Evolutionary conservation across 2,888 invertebrate species (phyloP).

Genomic region (Hymenopus coronatus): DNA sequence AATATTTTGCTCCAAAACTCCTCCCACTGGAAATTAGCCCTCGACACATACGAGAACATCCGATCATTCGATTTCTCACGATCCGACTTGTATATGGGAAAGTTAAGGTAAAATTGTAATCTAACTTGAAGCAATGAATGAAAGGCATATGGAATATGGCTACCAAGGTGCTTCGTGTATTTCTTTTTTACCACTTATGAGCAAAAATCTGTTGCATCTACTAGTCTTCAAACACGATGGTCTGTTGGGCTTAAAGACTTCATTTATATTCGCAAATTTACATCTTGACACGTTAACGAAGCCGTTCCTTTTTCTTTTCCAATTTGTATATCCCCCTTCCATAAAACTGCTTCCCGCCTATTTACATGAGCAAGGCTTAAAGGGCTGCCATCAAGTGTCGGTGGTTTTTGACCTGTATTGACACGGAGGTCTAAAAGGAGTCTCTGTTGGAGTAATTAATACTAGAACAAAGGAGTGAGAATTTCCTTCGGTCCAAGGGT

Average conservation of each 20-base stretch:
- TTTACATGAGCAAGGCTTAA: not conserved
- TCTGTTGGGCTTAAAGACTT: not conserved
- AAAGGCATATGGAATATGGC: no score
- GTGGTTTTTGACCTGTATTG: not conserved
- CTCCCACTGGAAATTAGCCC: no score
- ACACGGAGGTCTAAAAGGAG: not conserved
- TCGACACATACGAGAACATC: no score
- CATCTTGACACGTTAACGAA: not conserved
- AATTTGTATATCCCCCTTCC: not conserved
- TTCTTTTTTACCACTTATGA: no score
- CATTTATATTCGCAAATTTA: not conserved
- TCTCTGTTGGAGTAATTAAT: not conserved
- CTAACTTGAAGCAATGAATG: no score
- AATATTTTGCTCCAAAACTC: no score
- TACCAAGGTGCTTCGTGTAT: no score
- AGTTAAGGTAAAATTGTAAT: no score
- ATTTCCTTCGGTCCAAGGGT: not conserved
- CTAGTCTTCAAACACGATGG: not conserved
- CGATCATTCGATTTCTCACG: no score
- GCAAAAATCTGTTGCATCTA: not conserved
- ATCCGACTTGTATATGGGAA: no score
- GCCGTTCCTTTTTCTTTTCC: not conserved
- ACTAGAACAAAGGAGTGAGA: not conserved
- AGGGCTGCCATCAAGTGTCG: not conserved
- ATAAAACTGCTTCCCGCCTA: not conserved